These are phyloP conservation scores for Chymomyza caudatula DNA, from an alignment of 2,888 invertebrate species.

Conservation along the genomic window DNA sequence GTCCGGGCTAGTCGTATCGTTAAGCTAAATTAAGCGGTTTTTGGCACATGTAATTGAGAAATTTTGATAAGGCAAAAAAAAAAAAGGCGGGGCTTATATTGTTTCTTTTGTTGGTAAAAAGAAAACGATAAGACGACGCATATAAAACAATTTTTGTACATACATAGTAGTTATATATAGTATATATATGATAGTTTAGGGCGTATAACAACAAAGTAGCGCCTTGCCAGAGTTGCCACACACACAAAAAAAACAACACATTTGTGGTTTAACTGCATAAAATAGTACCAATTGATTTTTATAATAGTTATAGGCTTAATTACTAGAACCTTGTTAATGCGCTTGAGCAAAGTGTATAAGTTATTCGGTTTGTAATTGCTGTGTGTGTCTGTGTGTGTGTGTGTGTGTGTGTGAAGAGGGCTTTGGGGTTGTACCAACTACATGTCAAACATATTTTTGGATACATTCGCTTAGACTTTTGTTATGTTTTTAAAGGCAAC, in stretches of 20 bases:
- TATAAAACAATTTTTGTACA: no score
- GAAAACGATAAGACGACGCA: no score
- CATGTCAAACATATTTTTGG: neutral
- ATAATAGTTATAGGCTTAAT: neutral
- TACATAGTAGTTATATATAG: neutral
- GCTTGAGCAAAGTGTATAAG: neutral
- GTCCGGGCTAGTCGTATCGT: slow-evolving; percentile 69
- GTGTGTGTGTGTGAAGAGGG: neutral
- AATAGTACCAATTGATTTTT: neutral
- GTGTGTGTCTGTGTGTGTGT: neutral
- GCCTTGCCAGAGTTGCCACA: neutral
- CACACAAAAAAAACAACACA: no score
- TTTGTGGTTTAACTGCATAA: no score
- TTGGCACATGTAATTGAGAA: neutral
- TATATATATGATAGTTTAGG: no score
- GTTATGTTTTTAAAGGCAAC: slow-evolving; percentile 3
- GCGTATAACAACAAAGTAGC: no score
- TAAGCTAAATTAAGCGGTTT: slow-evolving; percentile 51
- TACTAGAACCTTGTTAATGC: neutral
- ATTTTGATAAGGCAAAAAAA: neutral
- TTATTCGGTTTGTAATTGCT: neutral
- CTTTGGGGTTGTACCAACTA: neutral
- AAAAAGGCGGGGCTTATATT: no score
- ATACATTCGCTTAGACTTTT: slow-evolving; percentile 15
- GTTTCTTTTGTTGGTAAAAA: no score